These are phyloP conservation scores for Excalfactoria chinensis DNA, from an alignment of 2,113 vertebrate genomes.

Conservation along the genomic window DNA sequence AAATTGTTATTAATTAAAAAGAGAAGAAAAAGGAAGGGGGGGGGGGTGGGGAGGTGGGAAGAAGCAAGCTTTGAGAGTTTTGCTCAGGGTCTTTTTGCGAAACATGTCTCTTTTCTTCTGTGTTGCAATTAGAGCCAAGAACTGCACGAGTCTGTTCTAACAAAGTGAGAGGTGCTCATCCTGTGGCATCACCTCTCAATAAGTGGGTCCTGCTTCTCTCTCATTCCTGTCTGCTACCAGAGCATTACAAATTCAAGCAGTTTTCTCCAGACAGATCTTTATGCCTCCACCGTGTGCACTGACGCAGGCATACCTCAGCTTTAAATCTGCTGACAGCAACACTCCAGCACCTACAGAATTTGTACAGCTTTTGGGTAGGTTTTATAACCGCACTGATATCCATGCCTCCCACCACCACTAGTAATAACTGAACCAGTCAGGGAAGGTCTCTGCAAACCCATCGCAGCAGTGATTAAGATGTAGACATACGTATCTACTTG, in stretches of 20 bases:
- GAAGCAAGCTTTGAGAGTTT: background rate
- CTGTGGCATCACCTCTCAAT: background rate
- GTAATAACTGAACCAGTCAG: constrained; percentile 63
- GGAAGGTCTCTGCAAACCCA: constrained; percentile 61
- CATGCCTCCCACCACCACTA: constrained; percentile 60
- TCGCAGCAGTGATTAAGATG: constrained; percentile 65
- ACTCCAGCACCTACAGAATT: constrained; percentile 56
- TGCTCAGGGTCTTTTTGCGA: background rate
- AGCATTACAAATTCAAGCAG: constrained; percentile 16
- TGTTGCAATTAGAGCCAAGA: background rate
- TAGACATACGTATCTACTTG: constrained; percentile 45
- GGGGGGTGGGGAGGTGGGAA: too few relatives aligned
- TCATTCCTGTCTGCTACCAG: constrained; percentile 23
- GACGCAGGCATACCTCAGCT: constrained; percentile 17
- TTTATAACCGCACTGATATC: constrained; percentile 55
- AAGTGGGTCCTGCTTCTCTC: background rate
- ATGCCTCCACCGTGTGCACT: background rate
- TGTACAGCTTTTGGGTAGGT: constrained; percentile 53
- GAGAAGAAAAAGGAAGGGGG: rapidly evolving
- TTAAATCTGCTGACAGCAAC: constrained; percentile 58
- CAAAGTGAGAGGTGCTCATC: background rate
- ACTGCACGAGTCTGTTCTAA: background rate
- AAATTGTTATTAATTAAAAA: background rate
- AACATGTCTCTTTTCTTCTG: background rate
- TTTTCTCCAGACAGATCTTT: background rate